Evolutionary conservation across 1,140 invertebrate genomes (phyloP).

Genomic region (Coptotermes formosanus): DNA sequence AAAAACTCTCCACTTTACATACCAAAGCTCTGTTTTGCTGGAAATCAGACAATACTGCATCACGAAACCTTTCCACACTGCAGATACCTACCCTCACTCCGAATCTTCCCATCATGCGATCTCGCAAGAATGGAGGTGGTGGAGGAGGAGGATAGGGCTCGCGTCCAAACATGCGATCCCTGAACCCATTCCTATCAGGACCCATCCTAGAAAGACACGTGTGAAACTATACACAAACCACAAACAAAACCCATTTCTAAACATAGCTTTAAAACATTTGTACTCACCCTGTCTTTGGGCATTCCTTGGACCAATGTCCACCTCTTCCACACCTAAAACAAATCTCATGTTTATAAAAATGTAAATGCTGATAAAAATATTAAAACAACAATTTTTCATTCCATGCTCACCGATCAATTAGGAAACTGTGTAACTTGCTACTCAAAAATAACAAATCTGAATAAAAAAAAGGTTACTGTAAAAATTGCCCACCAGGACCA

Average conservation of each 20-base stretch:
- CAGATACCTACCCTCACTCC: constrained; percentile 61
- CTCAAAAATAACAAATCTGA: too few relatives aligned
- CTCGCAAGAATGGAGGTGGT: constrained; percentile 70
- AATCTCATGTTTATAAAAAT: too few relatives aligned
- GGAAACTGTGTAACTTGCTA: too few relatives aligned
- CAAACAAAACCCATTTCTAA: constrained; percentile 26
- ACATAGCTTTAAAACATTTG: not conserved
- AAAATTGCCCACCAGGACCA: too few relatives aligned
- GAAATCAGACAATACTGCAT: not conserved
- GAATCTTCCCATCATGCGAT: constrained; percentile 83
- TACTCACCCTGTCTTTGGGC: constrained; percentile 58
- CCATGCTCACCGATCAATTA: too few relatives aligned
- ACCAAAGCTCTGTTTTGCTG: not conserved
- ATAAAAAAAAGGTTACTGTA: too few relatives aligned
- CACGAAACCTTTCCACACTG: not conserved
- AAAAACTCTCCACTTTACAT: not conserved
- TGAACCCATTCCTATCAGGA: constrained; percentile 66
- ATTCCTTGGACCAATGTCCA: constrained; percentile 94
- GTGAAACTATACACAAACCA: constrained; percentile 9
- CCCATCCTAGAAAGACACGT: constrained; percentile 20
- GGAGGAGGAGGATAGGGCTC: constrained; percentile 81
- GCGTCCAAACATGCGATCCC: constrained; percentile 75
- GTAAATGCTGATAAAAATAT: too few relatives aligned
- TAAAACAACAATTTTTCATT: too few relatives aligned
- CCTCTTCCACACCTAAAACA: constrained; percentile 75